Conservation (phyloP, 2,113 vertebrate genomes). For the Diphyllodes magnificus region DNA sequence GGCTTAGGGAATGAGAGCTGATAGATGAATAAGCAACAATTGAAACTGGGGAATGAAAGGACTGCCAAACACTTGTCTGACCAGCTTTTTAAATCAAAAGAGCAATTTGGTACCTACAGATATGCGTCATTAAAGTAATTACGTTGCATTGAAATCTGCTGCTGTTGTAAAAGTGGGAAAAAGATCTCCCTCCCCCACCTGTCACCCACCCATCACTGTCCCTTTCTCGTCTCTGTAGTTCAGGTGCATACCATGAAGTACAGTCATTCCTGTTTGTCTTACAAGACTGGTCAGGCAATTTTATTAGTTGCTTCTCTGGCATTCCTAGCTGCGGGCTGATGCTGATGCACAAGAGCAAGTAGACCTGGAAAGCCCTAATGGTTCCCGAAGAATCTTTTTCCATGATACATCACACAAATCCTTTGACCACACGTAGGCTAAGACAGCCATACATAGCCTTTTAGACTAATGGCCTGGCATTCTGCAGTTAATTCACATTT, state of each 20-base stretch:
- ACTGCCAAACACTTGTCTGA: constrained; percentile 71
- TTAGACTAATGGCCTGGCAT: constrained; percentile 66
- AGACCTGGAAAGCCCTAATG: background rate
- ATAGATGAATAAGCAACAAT: constrained; percentile 56
- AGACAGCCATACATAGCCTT: constrained; percentile 57
- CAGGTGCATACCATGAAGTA: background rate
- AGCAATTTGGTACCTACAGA: constrained; percentile 73
- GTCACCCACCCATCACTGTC: background rate
- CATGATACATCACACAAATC: background rate
- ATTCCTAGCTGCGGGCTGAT: background rate
- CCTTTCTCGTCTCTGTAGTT: background rate
- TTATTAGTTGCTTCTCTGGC: constrained; percentile 41
- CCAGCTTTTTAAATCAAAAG: constrained; percentile 74
- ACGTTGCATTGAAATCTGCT: constrained; percentile 72
- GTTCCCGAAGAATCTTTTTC: background rate
- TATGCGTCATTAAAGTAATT: constrained; percentile 74
- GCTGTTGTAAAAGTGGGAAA: constrained; percentile 71
- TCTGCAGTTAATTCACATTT: constrained; percentile 70
- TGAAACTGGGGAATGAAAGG: constrained; percentile 65
- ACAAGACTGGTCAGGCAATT: constrained; percentile 36
- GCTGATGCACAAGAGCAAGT: background rate
- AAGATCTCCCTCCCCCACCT: background rate
- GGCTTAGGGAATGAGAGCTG: constrained; percentile 69
- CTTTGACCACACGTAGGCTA: background rate
- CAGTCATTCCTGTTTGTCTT: constrained; percentile 51